These are phyloP conservation scores for Acrobasis consociella DNA, from an alignment of 2,888 invertebrate genomes.

Conservation along the genomic window DNA sequence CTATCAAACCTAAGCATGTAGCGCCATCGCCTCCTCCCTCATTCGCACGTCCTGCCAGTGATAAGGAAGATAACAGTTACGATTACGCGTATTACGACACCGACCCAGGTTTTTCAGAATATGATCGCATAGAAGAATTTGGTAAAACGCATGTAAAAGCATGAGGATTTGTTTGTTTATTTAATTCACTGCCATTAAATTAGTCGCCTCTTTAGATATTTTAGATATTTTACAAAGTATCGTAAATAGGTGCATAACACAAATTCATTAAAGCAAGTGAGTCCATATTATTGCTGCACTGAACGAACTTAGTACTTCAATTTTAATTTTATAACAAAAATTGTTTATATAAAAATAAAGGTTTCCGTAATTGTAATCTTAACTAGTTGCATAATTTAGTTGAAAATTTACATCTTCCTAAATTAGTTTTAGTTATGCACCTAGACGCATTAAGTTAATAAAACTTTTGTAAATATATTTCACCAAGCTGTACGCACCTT, in stretches of 20 bases:
- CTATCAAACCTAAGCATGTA: constrained; percentile 39
- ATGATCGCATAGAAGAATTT: constrained; percentile 84
- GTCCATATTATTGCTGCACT: too few species aligned
- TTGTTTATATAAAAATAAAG: too few species aligned
- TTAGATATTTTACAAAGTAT: constrained; percentile 1
- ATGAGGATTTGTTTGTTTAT: constrained; percentile 47
- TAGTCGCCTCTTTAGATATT: constrained; percentile 71
- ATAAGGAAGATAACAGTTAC: constrained; percentile 88
- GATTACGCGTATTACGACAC: constrained; percentile 94
- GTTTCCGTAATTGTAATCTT: too few species aligned
- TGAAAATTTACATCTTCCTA: neutral
- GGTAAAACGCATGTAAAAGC: constrained; percentile 81
- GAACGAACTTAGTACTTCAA: too few species aligned
- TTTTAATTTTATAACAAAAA: too few species aligned
- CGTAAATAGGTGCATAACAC: neutral
- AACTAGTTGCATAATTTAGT: neutral
- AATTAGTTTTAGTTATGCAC: constrained; percentile 15
- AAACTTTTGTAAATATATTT: constrained; percentile 35
- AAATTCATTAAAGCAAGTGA: too few species aligned
- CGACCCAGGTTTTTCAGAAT: constrained; percentile 82
- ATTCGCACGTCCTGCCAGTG: constrained; percentile 70
- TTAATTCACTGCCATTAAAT: constrained; percentile 73
- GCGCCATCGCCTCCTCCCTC: constrained; percentile 46
- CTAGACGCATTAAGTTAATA: constrained; percentile 15
- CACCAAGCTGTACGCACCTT: constrained; percentile 24